A percentile compares a stretch with the other conserved stretches of the same genome.
These are phyloP conservation scores for Scaptomyza graminum DNA, from an alignment of 1,140 invertebrate genomes.

Conservation along the genomic window DNA sequence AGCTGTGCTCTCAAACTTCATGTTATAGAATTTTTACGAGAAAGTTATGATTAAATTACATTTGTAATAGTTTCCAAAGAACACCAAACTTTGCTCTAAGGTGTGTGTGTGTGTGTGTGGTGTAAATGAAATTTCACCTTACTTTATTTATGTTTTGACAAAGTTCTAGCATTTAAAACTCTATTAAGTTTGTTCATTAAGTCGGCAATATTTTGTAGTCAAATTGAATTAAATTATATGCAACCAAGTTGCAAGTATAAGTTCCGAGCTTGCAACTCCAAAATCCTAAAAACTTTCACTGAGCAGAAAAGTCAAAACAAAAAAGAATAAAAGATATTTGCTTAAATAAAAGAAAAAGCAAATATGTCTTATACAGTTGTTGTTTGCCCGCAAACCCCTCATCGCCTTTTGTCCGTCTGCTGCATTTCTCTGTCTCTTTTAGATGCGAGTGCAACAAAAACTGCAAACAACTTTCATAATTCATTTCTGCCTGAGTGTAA, in stretches of 20 bases:
- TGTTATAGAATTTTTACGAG: background rate
- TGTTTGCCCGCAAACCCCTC: background rate
- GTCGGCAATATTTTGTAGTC: slow-evolving; percentile 55
- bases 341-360: slow-evolving; percentile 11
- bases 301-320: slow-evolving; percentile 11
- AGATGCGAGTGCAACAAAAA: slow-evolving; percentile 53
- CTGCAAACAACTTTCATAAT: slow-evolving; percentile 75
- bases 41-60: slow-evolving; percentile 2
- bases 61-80: background rate
- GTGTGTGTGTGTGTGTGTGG: slow-evolving; percentile 14
- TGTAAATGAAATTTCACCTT: slow-evolving; percentile 34
- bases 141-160: slow-evolving; percentile 20
- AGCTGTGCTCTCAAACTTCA: background rate
- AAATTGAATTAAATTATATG: slow-evolving; percentile 77
- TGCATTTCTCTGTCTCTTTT: background rate
- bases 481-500: slow-evolving; percentile 81
- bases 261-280: slow-evolving; percentile 32
- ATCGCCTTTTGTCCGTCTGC: slow-evolving; percentile 5
- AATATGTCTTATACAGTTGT: slow-evolving; percentile 44
- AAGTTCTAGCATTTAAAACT: slow-evolving; percentile 31
- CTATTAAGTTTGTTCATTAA: slow-evolving; percentile 37
- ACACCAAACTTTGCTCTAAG: slow-evolving; percentile 5
- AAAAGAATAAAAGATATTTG: slow-evolving; percentile 2
- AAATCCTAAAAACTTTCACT: slow-evolving; percentile 55
- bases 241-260: slow-evolving; percentile 53